Conservation (phyloP, 2,113 vertebrate genomes). For the Antechinus stuartii region DNA sequence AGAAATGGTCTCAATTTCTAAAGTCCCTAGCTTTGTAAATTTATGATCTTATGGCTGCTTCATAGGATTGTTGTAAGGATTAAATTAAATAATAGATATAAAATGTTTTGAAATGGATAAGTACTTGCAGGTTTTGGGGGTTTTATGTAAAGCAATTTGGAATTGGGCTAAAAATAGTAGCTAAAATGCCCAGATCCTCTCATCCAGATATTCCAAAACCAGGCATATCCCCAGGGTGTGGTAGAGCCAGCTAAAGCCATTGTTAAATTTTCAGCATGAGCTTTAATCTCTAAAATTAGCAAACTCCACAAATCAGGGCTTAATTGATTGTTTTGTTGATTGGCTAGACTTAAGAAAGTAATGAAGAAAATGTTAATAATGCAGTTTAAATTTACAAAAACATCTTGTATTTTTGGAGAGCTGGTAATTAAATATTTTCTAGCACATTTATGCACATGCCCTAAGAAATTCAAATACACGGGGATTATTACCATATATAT, state of each 20-base stretch:
- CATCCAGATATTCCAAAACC: not conserved
- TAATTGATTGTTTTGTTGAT: not conserved
- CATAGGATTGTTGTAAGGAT: not conserved
- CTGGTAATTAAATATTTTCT: not conserved
- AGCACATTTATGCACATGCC: not conserved
- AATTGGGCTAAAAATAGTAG: not conserved
- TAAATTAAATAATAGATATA: not conserved
- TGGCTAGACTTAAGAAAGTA: not conserved
- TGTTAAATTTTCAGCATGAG: not conserved
- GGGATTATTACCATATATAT: not conserved
- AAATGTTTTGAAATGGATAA: not conserved
- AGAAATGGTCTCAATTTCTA: not conserved
- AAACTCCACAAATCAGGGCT: not conserved
- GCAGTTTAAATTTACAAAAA: not conserved
- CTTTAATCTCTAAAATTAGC: not conserved
- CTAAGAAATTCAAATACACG: not conserved
- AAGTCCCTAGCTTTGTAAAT: not conserved
- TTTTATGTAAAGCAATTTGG: not conserved
- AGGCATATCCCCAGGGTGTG: not conserved
- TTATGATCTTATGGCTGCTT: not conserved
- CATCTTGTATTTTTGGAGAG: not conserved
- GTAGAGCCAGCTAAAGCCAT: not conserved
- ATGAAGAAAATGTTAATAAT: not conserved
- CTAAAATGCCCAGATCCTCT: not conserved
- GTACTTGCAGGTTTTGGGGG: not conserved